These are phyloP conservation scores for Catocala nupta DNA, from an alignment of 2,888 invertebrate genomes.

Conservation along the genomic window DNA sequence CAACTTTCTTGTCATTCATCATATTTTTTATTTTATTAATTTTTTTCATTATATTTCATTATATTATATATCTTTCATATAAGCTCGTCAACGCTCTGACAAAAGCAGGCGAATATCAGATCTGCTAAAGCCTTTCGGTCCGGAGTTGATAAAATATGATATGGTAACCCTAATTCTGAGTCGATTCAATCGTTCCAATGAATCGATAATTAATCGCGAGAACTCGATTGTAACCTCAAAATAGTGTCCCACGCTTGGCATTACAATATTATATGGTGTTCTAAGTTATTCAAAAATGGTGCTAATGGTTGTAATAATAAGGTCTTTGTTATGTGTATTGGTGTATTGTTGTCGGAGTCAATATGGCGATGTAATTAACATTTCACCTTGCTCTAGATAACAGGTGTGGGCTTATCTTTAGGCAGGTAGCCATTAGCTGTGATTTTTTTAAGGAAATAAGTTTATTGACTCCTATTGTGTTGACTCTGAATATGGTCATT, in stretches of 20 bases:
- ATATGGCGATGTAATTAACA: slow-evolving; percentile 72
- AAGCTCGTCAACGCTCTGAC: no score
- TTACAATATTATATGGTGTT: slow-evolving; percentile 4
- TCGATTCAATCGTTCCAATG: slow-evolving; percentile 64
- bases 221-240: slow-evolving; percentile 77
- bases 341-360: slow-evolving; percentile 53
- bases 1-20: no score
- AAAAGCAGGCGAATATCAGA: no score
- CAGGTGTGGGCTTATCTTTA: slow-evolving; percentile 58
- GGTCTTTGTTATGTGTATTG: slow-evolving; percentile 35
- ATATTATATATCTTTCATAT: no score
- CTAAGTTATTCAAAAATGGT: slow-evolving; percentile 42
- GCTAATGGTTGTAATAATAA: slow-evolving; percentile 49
- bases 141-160: no score
- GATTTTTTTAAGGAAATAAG: slow-evolving; percentile 38
- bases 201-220: slow-evolving; percentile 72
- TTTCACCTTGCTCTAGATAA: slow-evolving; percentile 78
- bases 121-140: no score
- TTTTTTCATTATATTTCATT: no score
- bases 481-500: not conserved
- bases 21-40: no score
- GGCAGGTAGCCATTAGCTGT: slow-evolving; percentile 30
- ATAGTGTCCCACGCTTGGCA: slow-evolving; percentile 73
- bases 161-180: slow-evolving; percentile 25
- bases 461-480: slow-evolving; percentile 24